Evolutionary conservation across 2,113 vertebrate species (phyloP).

Genomic region (Mormoops blainvillei): DNA sequence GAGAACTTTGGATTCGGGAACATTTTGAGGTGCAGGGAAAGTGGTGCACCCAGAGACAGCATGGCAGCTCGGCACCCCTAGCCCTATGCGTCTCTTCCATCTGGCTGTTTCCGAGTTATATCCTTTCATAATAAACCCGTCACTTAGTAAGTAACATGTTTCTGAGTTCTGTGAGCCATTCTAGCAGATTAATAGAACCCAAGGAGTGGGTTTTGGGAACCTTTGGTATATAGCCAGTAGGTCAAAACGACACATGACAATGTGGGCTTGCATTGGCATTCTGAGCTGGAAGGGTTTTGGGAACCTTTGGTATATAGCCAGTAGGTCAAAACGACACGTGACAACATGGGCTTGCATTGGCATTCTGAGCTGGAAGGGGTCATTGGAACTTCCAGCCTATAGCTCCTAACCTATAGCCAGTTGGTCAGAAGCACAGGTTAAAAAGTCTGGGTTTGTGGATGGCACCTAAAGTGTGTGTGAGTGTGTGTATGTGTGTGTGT

Average conservation of each 20-base stretch:
- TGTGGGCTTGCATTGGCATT: not conserved
- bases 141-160: not conserved
- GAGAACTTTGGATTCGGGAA: not conserved
- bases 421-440: not conserved
- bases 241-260: not conserved
- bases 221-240: not conserved
- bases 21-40: accelerated
- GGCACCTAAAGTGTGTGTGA: not conserved
- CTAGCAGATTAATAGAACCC: too few species aligned
- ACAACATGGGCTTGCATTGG: not conserved
- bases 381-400: not conserved
- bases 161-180: not conserved
- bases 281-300: not conserved
- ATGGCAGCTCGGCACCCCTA: too few species aligned
- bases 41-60: not conserved
- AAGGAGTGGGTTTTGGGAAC: not conserved
- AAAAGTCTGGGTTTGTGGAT: not conserved
- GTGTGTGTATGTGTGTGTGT: not conserved
- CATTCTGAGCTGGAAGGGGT: not conserved
- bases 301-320: not conserved
- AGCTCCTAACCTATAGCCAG: not conserved
- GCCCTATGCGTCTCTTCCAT: not conserved
- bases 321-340: not conserved
- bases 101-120: not conserved
- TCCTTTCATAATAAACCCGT: not conserved